These are phyloP conservation scores for Portunus trituberculatus DNA, from an alignment of 1,140 invertebrate species.

Conservation along the genomic window DNA sequence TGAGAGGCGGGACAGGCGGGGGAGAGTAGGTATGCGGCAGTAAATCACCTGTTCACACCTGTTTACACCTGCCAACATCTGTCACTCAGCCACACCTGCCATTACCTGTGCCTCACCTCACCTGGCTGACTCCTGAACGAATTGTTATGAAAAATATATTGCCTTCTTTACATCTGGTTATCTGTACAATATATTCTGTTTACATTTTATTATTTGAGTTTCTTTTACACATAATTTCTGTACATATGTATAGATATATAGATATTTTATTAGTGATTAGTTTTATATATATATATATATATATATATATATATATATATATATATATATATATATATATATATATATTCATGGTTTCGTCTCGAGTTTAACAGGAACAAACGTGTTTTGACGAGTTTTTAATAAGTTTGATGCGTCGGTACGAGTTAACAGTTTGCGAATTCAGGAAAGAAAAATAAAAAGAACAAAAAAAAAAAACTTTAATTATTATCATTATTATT, in stretches of 20 bases:
- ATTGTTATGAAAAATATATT: background rate
- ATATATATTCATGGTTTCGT: conserved; percentile 27
- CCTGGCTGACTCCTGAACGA: background rate
- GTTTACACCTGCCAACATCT: too few species aligned
- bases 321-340: conserved; percentile 46
- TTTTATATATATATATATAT: conserved; percentile 42
- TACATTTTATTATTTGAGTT: too few species aligned
- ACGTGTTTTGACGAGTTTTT: background rate
- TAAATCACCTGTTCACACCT: too few species aligned
- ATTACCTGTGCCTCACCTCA: background rate
- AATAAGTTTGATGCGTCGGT: background rate
- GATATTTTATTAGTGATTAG: background rate
- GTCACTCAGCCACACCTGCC: background rate
- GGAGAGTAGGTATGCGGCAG: background rate
- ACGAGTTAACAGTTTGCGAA: background rate
- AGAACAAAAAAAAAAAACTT: background rate
- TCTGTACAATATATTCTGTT: too few species aligned
- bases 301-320: conserved; percentile 44
- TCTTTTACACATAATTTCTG: background rate
- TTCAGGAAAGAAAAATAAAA: background rate
- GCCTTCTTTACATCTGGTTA: background rate
- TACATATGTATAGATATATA: background rate
- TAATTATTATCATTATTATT: background rate
- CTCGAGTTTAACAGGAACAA: conserved; percentile 18
- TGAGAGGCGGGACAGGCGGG: background rate